Percentiles rank a stretch among this genome's conserved stretches.
These are phyloP conservation scores for Bufo gargarizans DNA, from an alignment of 2,113 vertebrate species.

Conservation along the genomic window DNA sequence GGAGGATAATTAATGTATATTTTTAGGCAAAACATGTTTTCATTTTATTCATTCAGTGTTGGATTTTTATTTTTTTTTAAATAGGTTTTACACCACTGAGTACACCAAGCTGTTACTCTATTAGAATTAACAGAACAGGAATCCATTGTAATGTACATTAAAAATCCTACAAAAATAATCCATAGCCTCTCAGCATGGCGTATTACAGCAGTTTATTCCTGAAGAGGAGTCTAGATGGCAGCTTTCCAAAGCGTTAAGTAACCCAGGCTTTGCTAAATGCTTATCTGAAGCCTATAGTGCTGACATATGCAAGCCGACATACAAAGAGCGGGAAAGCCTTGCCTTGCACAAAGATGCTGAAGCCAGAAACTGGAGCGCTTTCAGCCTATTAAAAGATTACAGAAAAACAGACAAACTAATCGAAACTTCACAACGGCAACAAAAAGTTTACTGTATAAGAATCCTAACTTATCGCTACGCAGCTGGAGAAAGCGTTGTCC, in stretches of 20 bases:
- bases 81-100: not conserved
- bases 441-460: not conserved
- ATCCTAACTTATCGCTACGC: not conserved
- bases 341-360: not conserved
- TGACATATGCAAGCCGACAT: not conserved
- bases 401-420: not conserved
- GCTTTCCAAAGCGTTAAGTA: not conserved
- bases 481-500: not conserved
- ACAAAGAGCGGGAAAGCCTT: not conserved
- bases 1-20: too few relatives aligned
- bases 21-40: too few relatives aligned
- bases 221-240: not conserved
- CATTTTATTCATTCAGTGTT: too few relatives aligned
- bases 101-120: not conserved
- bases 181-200: not conserved
- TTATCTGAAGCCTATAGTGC: not conserved
- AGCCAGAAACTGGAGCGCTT: not conserved
- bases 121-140: not conserved
- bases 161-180: not conserved
- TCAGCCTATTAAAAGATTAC: constrained; percentile 14
- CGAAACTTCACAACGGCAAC: not conserved
- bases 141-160: not conserved
- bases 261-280: not conserved
- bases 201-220: not conserved
- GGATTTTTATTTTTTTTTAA: too few relatives aligned